phyloP scores from a whole-genome alignment of 2,113 vertebrate genomes.

The Megaceryle maxima region DNA sequence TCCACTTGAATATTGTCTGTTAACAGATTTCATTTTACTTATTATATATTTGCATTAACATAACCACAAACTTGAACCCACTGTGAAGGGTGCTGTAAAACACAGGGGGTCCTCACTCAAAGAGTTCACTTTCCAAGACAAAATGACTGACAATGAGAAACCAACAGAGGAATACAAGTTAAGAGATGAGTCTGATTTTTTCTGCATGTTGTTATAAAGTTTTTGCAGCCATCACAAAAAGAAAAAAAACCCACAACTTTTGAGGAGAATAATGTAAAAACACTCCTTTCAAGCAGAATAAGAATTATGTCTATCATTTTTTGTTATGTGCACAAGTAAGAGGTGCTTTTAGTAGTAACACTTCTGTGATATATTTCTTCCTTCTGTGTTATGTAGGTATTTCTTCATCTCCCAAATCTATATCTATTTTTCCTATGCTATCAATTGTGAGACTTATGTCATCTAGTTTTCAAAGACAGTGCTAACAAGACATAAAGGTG shows the following conservation, averaged over 20 bases:
- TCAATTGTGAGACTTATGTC: background rate
- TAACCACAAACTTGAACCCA: background rate
- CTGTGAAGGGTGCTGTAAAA: background rate
- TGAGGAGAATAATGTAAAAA: background rate
- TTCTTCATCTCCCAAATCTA: background rate
- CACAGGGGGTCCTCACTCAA: background rate
- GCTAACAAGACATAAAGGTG: background rate
- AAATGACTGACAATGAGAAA: background rate
- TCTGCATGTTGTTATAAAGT: background rate
- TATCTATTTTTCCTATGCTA: background rate
- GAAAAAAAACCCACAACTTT: background rate
- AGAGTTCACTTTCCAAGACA: background rate
- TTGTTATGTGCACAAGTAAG: background rate
- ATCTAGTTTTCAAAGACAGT: background rate
- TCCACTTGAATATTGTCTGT: background rate
- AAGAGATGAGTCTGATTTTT: background rate
- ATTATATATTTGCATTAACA: background rate
- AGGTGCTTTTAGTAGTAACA: background rate
- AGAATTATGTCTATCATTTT: background rate
- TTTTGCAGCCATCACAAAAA: background rate
- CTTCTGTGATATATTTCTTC: background rate
- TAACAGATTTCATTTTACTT: background rate
- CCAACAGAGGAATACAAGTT: background rate
- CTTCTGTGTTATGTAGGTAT: background rate
- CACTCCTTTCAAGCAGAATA: background rate